Evolutionary conservation across 2,797 vertebrate species (phyloP), one percentile per base, ranked within the genome.

Genomic region (Ceryle rudis): DNA sequence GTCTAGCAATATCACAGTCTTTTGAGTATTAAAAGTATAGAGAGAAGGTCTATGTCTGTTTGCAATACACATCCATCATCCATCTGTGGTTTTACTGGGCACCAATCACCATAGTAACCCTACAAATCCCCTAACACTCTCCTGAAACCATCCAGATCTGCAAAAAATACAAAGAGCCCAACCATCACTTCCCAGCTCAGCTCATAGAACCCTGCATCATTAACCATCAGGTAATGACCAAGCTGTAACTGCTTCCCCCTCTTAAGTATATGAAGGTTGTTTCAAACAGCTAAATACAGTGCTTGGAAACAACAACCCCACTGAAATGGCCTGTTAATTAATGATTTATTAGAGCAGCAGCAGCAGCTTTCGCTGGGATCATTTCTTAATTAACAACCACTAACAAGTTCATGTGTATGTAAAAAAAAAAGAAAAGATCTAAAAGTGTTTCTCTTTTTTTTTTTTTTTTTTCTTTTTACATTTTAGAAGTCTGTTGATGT

Each of bases 371-470:
- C 23, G 0, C 66, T 91, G 97, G 97, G 96, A 97, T 96, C 6
- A 96, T 96, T 95, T 97, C 96, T 96, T 98, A 97, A 98, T 98
- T 97, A 98, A 97, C 95, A 93, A 75, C 65, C 81, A 46, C 93
- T 97, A 97, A 97, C 89, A 96, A 77, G 82, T 39, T 94, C 83
- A 91, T 92, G 86, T 31, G 5, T 71, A 19, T 60, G 61, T 66
- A 41, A 62, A 77, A 90, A 33, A 33, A 5, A 26, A 21, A n/a
- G 85, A 83, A 65, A 18, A 31, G 0, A 28, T 44, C 35, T 41
- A 41, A 82, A 65, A 26, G 31, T 44, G 23, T 31, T 20, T 9
- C 5, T 52, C 42, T 75, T 31, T 79, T 33, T 15, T 14, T 66
- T 82, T 57, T 66, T 51, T 26, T 88, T 74, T 66, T 31, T 44